Percentiles rank a stretch among this genome's conserved stretches.
phyloP scores from a whole-genome alignment of 2,888 invertebrate species.

The Heliconius ismenius region DNA sequence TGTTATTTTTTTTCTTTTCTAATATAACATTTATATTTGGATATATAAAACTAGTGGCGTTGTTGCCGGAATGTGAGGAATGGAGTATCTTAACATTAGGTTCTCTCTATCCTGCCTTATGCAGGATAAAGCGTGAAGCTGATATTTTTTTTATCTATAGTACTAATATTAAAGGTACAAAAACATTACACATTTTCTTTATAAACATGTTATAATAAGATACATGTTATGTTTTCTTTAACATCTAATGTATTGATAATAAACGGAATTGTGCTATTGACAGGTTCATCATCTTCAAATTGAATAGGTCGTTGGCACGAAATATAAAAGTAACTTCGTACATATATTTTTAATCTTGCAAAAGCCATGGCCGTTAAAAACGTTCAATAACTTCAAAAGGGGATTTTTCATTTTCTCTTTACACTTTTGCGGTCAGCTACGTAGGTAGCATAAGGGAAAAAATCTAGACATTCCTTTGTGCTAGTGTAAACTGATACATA shows the following conservation, averaged over 20 bases:
- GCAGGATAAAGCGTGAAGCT: no score
- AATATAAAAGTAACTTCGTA: constrained; percentile 11
- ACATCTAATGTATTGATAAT: background rate
- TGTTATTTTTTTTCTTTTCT: no score
- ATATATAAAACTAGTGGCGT: no score
- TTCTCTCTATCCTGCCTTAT: no score
- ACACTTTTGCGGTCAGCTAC: constrained; percentile 35
- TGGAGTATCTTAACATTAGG: no score
- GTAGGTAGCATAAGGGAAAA: constrained; percentile 29
- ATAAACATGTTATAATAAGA: background rate
- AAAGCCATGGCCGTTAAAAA: constrained; percentile 2
- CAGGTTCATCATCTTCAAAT: constrained; percentile 5
- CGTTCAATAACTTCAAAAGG: constrained; percentile 24
- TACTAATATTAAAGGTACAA: background rate
- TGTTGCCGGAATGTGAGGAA: no score
- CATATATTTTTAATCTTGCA: constrained; percentile 23
- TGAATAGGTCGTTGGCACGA: constrained; percentile 1
- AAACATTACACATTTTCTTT: background rate
- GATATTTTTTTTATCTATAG: no score
- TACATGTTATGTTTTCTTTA: background rate
- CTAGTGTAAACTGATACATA: constrained; percentile 37
- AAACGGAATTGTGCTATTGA: background rate
- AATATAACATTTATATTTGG: no score
- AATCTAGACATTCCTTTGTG: constrained; percentile 40
- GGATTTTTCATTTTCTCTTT: constrained; percentile 30